Conservation (phyloP, 2,888 invertebrate species). For the Pegoplata infirma region DNA sequence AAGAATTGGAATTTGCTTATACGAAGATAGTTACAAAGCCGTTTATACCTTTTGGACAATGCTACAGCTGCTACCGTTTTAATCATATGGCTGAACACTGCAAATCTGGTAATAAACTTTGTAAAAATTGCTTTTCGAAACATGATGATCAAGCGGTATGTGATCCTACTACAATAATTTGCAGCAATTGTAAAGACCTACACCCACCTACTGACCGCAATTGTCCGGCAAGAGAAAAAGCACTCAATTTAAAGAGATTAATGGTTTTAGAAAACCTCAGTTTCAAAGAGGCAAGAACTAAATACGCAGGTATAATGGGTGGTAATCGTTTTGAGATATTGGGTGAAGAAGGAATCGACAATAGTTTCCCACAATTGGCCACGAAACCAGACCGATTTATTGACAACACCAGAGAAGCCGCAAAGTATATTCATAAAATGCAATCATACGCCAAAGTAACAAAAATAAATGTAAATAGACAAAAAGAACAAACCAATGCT, state of each 20-base stretch:
- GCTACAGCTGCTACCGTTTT: background rate
- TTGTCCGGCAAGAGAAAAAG: slow-evolving; percentile 13
- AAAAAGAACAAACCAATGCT: background rate
- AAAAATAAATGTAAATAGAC: background rate
- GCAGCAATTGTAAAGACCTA: background rate
- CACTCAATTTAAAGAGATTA: background rate
- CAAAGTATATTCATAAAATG: background rate
- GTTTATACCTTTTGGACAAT: background rate
- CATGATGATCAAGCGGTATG: background rate
- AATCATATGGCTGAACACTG: background rate
- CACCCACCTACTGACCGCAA: background rate
- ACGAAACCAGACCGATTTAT: background rate
- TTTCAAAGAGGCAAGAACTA: background rate
- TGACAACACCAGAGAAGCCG: background rate
- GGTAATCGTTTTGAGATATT: background rate
- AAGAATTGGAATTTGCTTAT: background rate
- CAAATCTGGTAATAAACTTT: background rate
- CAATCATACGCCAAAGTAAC: background rate
- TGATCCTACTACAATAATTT: background rate
- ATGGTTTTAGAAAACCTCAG: background rate
- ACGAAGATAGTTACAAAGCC: background rate
- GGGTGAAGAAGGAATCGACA: background rate
- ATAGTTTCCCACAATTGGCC: background rate
- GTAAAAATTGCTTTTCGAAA: background rate
- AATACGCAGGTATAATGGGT: background rate